Conservation (phyloP, 2,888 invertebrate genomes). For the Prenolepis imparis region DNA sequence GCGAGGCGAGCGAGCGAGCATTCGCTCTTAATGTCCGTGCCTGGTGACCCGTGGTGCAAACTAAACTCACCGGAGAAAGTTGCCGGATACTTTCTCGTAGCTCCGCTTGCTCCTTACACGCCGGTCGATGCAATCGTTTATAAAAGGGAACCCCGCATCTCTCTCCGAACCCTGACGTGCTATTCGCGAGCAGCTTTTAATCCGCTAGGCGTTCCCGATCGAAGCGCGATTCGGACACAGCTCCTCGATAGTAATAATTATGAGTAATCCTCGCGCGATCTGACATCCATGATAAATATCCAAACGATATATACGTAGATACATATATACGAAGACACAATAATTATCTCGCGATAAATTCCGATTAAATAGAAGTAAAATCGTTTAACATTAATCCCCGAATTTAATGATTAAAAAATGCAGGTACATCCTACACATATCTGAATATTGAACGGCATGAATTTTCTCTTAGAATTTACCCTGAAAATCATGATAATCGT, state of each 20-base stretch:
- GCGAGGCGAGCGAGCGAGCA: constrained; percentile 67
- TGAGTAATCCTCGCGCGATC: background rate
- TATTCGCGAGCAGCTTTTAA: constrained; percentile 41
- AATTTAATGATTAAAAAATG: background rate
- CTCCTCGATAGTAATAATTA: background rate
- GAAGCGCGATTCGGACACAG: background rate
- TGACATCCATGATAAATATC: background rate
- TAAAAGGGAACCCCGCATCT: constrained; percentile 68
- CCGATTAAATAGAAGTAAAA: background rate
- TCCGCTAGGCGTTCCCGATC: constrained; percentile 36
- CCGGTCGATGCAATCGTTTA: constrained; percentile 82
- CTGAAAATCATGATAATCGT: too few species aligned
- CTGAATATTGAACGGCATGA: background rate
- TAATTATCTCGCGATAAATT: background rate
- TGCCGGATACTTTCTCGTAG: constrained; percentile 84
- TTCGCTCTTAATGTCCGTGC: constrained; percentile 83
- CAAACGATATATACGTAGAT: background rate
- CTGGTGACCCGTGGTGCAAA: constrained; percentile 85
- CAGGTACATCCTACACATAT: background rate
- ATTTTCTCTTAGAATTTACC: too few species aligned
- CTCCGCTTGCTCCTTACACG: constrained; percentile 76
- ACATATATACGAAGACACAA: background rate
- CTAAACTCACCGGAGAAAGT: constrained; percentile 84
- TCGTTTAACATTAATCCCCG: background rate
- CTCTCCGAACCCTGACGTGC: constrained; percentile 55